Percentiles rank a stretch among this genome's conserved stretches.
phyloP scores from a whole-genome alignment of 2,888 invertebrate genomes.

The Saturnia pavonia region DNA sequence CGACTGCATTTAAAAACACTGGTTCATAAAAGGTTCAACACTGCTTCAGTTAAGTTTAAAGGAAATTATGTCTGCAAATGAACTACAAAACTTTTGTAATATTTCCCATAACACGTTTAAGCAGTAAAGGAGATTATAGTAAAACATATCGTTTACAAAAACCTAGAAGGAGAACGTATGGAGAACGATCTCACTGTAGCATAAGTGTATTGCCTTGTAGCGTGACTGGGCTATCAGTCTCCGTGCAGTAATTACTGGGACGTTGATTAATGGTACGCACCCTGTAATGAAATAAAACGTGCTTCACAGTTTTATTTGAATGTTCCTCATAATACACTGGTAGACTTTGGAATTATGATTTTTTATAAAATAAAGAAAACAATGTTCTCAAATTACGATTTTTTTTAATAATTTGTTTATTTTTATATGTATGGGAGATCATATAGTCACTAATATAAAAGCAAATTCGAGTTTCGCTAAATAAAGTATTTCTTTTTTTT shows the following conservation, averaged over 20 bases:
- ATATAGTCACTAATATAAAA: too few species aligned
- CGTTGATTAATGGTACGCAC: slow-evolving; percentile 48
- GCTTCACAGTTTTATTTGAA: background rate
- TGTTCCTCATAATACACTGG: background rate
- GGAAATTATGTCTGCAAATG: too few species aligned
- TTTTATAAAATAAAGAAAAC: background rate
- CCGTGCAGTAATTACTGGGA: slow-evolving; percentile 40
- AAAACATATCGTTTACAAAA: slow-evolving; percentile 6
- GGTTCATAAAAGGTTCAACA: background rate
- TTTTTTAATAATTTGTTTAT: too few species aligned
- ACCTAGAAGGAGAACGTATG: background rate
- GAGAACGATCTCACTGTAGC: slow-evolving; percentile 4
- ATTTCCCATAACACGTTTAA: background rate
- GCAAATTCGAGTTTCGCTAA: too few species aligned
- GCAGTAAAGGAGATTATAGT: background rate
- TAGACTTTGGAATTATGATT: background rate
- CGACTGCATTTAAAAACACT: background rate
- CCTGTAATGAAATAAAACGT: slow-evolving; percentile 18
- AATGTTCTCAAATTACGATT: too few species aligned
- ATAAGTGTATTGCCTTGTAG: slow-evolving; percentile 11
- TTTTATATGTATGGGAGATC: too few species aligned
- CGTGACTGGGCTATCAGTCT: background rate
- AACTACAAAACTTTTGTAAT: background rate
- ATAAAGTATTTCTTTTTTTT: too few species aligned
- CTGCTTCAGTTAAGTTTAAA: too few species aligned